These are phyloP conservation scores for Cephus sareptanus DNA, from an alignment of 2,888 invertebrate species.

Conservation along the genomic window DNA sequence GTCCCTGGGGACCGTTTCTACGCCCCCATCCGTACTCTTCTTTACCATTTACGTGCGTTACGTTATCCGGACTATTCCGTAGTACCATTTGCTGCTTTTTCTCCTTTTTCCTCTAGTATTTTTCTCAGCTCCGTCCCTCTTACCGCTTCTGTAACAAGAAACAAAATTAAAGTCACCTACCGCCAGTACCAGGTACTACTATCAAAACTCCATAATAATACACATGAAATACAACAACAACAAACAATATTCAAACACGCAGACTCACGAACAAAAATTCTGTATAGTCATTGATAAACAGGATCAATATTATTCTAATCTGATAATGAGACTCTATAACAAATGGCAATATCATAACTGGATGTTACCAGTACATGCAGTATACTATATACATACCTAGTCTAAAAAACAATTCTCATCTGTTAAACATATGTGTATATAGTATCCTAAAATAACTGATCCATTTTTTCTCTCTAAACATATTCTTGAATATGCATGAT, in stretches of 20 bases:
- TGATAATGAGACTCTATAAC: constrained; percentile 27
- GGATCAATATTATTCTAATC: constrained; percentile 38
- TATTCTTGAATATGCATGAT: neutral
- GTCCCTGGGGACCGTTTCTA: constrained; percentile 57
- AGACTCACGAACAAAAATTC: neutral
- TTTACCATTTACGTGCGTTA: constrained; percentile 42
- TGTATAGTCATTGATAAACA: neutral
- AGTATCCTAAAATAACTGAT: neutral
- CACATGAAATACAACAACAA: neutral
- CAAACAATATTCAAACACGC: neutral
- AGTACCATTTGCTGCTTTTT: neutral
- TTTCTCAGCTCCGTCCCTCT: neutral
- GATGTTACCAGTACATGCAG: neutral
- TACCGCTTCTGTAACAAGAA: too few relatives aligned
- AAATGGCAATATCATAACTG: neutral
- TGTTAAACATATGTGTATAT: neutral
- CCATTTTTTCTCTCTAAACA: neutral
- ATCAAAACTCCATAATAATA: neutral
- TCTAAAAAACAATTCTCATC: neutral
- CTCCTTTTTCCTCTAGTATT: neutral
- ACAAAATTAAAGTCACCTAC: too few relatives aligned
- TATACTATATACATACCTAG: neutral
- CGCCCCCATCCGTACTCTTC: constrained; percentile 53
- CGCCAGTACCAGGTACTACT: too few relatives aligned
- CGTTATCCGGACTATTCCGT: neutral